phyloP scores from a whole-genome alignment of 2,888 invertebrate species.

The Apamea sordens region DNA sequence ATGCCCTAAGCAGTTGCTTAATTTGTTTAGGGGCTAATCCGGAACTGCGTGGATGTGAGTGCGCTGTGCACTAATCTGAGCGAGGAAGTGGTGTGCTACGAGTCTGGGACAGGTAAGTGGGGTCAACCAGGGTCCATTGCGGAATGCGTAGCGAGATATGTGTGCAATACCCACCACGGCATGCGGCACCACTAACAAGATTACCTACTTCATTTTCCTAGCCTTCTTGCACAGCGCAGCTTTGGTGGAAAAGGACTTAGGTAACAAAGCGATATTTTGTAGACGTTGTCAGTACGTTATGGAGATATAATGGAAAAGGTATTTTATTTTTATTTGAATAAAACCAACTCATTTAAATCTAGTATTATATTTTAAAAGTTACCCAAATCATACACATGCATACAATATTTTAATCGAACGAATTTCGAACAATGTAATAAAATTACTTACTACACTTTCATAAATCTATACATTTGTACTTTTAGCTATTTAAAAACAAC shows the following conservation, averaged over 20 bases:
- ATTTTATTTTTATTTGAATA: constrained; percentile 3
- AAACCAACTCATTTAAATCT: constrained; percentile 19
- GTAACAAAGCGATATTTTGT: neutral
- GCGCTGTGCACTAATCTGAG: neutral
- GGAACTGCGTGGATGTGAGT: neutral
- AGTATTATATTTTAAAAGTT: constrained; percentile 34
- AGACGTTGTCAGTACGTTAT: neutral
- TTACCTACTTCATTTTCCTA: neutral
- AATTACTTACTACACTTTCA: constrained; percentile 7
- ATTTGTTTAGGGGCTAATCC: no score
- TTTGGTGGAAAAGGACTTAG: neutral
- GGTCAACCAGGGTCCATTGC: neutral
- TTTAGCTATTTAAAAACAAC: constrained; percentile 31
- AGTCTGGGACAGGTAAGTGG: neutral
- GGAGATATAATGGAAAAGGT: neutral
- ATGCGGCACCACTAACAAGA: neutral
- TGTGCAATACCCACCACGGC: neutral
- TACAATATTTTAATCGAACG: constrained; percentile 1
- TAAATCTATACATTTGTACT: constrained; percentile 43
- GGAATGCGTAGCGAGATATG: neutral
- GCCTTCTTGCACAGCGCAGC: neutral
- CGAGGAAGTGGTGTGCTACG: neutral
- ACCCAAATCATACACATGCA: constrained; percentile 19
- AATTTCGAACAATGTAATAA: constrained; percentile 6
- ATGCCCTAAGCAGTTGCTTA: no score